These are phyloP conservation scores for Pseudochirops corinnae DNA, from an alignment of 2,797 vertebrate genomes.

Conservation along the genomic window DNA sequence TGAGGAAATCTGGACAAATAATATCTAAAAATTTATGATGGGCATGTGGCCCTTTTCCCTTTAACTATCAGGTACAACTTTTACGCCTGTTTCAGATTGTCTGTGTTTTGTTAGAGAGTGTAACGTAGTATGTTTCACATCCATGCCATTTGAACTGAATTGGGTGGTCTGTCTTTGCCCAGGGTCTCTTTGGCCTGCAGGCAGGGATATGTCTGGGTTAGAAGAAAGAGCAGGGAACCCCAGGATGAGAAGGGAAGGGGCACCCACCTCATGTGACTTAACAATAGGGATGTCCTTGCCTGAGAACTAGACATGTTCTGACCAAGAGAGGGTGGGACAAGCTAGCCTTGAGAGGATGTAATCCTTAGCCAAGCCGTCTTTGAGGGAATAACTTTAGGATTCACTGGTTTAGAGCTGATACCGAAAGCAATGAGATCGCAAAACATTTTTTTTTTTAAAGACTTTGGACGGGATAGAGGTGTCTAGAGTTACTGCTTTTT, in stretches of 20 bases:
- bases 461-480: neutral
- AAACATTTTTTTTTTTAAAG: slow-evolving; percentile 10
- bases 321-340: neutral
- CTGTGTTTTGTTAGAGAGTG: slow-evolving; percentile 56
- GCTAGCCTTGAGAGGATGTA: neutral
- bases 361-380: neutral
- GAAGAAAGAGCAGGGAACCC: slow-evolving; percentile 1
- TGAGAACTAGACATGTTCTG: neutral
- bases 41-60: slow-evolving; percentile 46
- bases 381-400: slow-evolving; percentile 10
- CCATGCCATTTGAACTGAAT: slow-evolving; percentile 32
- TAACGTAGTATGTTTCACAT: neutral
- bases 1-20: neutral
- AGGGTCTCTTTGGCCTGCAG: neutral
- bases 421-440: neutral
- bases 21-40: neutral
- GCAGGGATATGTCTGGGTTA: slow-evolving; percentile 30
- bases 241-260: neutral
- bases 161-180: slow-evolving; percentile 38
- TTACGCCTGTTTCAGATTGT: slow-evolving; percentile 28
- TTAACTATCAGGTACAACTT: slow-evolving; percentile 48
- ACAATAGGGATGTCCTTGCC: neutral
- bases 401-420: slow-evolving; percentile 6
- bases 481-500: neutral
- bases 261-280: neutral